Evolutionary conservation across 2,888 invertebrate species (phyloP).

Genomic region (Sipha maydis): DNA sequence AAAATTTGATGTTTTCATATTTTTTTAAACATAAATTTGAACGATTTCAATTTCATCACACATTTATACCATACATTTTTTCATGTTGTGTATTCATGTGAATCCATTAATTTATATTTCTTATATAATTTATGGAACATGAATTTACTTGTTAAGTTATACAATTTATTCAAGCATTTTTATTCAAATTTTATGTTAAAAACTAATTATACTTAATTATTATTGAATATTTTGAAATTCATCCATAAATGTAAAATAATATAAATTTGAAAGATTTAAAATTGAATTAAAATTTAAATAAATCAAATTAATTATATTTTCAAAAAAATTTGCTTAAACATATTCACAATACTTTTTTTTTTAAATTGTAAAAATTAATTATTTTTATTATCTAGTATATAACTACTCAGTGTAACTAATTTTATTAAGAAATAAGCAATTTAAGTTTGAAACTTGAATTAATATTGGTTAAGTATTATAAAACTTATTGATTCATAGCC

Average conservation of each 20-base stretch:
- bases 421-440: constrained; percentile 26
- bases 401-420: constrained; percentile 9
- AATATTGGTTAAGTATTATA: constrained; percentile 26
- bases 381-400: constrained; percentile 17
- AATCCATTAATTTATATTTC: neutral
- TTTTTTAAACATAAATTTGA: constrained; percentile 10
- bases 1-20: neutral
- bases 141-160: too few species aligned
- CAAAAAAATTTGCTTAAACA: neutral
- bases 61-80: too few species aligned
- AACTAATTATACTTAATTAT: neutral
- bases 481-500: neutral
- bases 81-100: neutral
- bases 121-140: neutral
- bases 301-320: neutral
- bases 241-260: neutral
- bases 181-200: constrained; percentile 1
- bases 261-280: neutral
- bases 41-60: neutral
- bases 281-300: neutral
- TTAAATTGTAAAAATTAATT: constrained; percentile 28
- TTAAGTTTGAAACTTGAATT: constrained; percentile 17
- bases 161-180: neutral
- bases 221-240: neutral
- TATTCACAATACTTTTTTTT: neutral